phyloP scores from a whole-genome alignment of 2,888 invertebrate species.

The Acronicta leporina region DNA sequence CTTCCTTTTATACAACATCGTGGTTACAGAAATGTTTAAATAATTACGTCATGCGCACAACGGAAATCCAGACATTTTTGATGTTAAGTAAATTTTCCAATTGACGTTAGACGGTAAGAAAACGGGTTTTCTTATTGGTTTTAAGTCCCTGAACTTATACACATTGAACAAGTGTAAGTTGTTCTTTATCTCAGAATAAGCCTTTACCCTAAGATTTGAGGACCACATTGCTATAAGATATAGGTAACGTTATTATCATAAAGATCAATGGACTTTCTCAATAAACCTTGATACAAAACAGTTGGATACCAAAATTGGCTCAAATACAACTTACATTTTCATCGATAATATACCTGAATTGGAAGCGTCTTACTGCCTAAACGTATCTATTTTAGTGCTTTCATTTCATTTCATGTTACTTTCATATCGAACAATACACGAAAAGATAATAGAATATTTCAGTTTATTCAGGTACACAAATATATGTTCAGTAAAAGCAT shows the following conservation, averaged over 20 bases:
- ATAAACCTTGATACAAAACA: not conserved
- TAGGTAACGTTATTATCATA: not conserved
- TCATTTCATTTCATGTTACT: conserved; percentile 6
- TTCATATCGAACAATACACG: conserved; percentile 17
- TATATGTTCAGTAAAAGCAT: conserved; percentile 22
- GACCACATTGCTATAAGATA: not conserved
- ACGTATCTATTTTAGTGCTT: conserved; percentile 19
- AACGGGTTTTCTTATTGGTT: no score
- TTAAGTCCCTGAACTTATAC: no score
- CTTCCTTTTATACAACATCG: conserved; percentile 2
- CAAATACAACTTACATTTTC: not conserved
- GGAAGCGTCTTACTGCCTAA: not conserved
- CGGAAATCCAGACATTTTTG: no score
- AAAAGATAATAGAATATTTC: conserved; percentile 35
- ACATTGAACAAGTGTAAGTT: no score
- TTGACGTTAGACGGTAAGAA: no score
- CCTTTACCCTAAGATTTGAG: not conserved
- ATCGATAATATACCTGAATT: no score
- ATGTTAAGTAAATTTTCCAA: no score
- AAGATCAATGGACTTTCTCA: not conserved
- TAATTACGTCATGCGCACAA: not conserved
- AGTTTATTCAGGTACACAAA: conserved; percentile 19
- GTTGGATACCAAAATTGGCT: not conserved
- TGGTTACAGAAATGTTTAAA: not conserved
- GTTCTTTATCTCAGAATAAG: no score